phyloP scores from a whole-genome alignment of 2,113 vertebrate species.

The Pimephales promelas region DNA sequence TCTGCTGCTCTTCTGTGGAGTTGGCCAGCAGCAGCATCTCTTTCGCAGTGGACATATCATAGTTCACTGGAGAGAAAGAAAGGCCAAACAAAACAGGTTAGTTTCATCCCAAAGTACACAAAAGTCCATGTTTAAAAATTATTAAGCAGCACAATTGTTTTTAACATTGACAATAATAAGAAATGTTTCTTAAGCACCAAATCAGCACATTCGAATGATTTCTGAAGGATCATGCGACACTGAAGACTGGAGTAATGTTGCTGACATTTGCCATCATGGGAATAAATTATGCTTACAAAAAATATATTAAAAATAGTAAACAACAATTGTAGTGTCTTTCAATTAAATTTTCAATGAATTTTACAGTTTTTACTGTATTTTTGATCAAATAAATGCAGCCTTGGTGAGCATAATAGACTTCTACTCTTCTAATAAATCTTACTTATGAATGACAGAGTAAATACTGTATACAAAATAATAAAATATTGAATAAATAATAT shows the following conservation, averaged over 20 bases:
- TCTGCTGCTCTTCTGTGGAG: constrained; percentile 91
- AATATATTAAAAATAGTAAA: too few relatives aligned
- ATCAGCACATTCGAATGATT: too few relatives aligned
- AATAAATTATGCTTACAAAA: too few relatives aligned
- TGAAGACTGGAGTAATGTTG: too few relatives aligned
- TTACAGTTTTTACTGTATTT: neutral
- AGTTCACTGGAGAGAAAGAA: constrained; percentile 82
- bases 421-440: neutral
- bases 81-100: neutral
- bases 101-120: neutral
- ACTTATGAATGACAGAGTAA: too few relatives aligned
- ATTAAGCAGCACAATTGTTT: too few relatives aligned
- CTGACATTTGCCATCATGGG: too few relatives aligned
- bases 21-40: constrained; percentile 90
- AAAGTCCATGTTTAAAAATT: neutral
- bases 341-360: neutral
- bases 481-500: neutral
- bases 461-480: too few relatives aligned
- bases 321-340: too few relatives aligned
- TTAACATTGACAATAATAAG: too few relatives aligned
- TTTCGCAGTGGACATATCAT: constrained; percentile 95
- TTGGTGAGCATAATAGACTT: neutral
- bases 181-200: too few relatives aligned
- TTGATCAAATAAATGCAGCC: neutral
- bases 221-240: too few relatives aligned